Percentiles rank a stretch among this genome's conserved stretches.
phyloP scores from a whole-genome alignment of 2,113 vertebrate species.

The Xiphophorus hellerii region DNA sequence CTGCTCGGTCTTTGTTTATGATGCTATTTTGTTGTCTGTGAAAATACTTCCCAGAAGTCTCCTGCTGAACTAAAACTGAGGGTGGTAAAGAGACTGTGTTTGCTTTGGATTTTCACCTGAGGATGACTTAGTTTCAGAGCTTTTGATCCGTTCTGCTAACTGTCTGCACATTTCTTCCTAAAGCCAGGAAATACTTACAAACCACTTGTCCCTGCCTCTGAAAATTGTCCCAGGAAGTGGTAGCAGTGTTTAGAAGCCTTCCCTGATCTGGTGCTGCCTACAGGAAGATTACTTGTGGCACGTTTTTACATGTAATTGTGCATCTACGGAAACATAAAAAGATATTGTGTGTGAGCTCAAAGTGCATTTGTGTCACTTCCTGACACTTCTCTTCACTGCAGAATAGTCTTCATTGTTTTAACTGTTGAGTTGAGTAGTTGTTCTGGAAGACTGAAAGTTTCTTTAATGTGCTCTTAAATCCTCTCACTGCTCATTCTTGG shows the following conservation, averaged over 20 bases:
- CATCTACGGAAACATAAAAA: constrained; percentile 38
- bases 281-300: constrained; percentile 29
- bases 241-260: constrained; percentile 13
- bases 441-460: constrained; percentile 12
- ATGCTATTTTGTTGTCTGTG: constrained; percentile 4
- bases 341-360: constrained; percentile 24
- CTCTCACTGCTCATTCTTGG: background rate
- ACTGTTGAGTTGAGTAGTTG: constrained; percentile 30
- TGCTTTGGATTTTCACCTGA: constrained; percentile 14
- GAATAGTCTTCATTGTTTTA: constrained; percentile 41
- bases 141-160: constrained; percentile 25
- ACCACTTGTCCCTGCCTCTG: constrained; percentile 7
- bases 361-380: background rate
- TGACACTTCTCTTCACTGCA: constrained; percentile 30
- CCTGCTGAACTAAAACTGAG: constrained; percentile 17
- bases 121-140: constrained; percentile 17
- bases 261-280: constrained; percentile 8
- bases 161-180: constrained; percentile 12
- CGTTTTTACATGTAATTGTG: constrained; percentile 29
- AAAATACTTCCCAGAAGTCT: constrained; percentile 41
- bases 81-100: constrained; percentile 15
- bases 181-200: constrained; percentile 50
- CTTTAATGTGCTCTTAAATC: constrained; percentile 14
- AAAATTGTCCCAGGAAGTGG: constrained; percentile 38
- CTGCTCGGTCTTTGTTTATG: background rate